Evolutionary conservation across 2,113 vertebrate species (phyloP).

Genomic region (Zosterops pallidus): DNA sequence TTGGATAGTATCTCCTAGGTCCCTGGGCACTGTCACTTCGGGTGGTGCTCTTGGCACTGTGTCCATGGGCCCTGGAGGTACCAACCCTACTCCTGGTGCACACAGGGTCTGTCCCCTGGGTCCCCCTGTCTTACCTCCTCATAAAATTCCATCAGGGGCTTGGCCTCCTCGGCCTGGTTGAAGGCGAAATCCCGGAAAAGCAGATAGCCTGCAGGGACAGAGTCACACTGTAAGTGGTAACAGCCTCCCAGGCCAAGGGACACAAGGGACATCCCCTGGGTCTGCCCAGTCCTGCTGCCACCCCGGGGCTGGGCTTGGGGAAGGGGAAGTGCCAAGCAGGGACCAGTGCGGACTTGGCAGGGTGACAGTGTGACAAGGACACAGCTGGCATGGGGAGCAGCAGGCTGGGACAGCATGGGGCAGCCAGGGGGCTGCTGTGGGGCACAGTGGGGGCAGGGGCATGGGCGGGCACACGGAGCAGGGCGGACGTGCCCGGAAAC

Average conservation of each 20-base stretch:
- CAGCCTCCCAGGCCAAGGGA: not conserved
- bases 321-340: not conserved
- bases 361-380: not conserved
- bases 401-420: rapidly evolving
- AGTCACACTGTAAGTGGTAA: not conserved
- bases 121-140: conserved; percentile 68
- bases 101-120: rapidly evolving
- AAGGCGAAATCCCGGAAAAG: conserved; percentile 78
- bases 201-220: conserved; percentile 68
- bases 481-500: conserved; percentile 51
- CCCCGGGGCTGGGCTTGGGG: not conserved
- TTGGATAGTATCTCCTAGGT: not conserved
- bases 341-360: rapidly evolving
- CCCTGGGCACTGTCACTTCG: rapidly evolving
- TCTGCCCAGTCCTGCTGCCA: not conserved
- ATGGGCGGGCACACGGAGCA: not conserved
- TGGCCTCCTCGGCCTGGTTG: conserved; percentile 77
- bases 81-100: not conserved
- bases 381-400: rapidly evolving
- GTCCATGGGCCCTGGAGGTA: not conserved
- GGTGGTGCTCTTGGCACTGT: not conserved
- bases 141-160: conserved; percentile 77
- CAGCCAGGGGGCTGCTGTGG: not conserved
- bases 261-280: not conserved
- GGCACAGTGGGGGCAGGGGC: not conserved